phyloP scores from a whole-genome alignment of 1,140 invertebrate genomes.

The Heliothis virescens region DNA sequence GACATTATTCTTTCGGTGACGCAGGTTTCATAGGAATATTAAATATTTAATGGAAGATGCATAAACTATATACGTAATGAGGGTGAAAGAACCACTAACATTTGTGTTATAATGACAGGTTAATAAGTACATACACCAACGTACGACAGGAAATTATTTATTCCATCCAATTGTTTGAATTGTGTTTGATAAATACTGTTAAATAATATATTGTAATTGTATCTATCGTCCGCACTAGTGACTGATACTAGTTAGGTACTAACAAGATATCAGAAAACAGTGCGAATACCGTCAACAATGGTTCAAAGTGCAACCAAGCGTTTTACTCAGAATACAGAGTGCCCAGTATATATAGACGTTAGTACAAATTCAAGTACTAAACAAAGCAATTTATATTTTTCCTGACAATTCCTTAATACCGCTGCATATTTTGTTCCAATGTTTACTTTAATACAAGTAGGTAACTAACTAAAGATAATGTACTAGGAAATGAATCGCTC shows the following conservation, averaged over 20 bases:
- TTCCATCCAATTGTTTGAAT: slow-evolving; percentile 11
- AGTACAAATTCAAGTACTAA: background rate
- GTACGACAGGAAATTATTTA: slow-evolving; percentile 20
- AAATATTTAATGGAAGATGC: too few species aligned
- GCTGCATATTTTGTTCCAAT: background rate
- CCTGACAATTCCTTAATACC: background rate
- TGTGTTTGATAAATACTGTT: slow-evolving; percentile 9
- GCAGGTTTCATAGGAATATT: too few species aligned
- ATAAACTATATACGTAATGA: too few species aligned
- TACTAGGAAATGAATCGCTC: slow-evolving; percentile 7
- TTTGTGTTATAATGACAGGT: too few species aligned
- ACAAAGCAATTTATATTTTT: background rate
- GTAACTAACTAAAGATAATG: background rate
- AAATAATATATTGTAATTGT: background rate
- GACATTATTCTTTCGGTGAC: too few species aligned
- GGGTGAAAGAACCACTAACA: background rate
- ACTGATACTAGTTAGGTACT: background rate
- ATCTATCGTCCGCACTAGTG: background rate
- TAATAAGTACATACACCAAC: background rate
- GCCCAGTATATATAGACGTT: background rate
- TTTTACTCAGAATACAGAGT: background rate
- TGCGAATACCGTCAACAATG: background rate
- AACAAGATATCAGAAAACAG: background rate
- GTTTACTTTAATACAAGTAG: too few species aligned
- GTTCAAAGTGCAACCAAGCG: background rate